Conservation (phyloP, 2,888 invertebrate species). For the Oligia fasciuncula region DNA sequence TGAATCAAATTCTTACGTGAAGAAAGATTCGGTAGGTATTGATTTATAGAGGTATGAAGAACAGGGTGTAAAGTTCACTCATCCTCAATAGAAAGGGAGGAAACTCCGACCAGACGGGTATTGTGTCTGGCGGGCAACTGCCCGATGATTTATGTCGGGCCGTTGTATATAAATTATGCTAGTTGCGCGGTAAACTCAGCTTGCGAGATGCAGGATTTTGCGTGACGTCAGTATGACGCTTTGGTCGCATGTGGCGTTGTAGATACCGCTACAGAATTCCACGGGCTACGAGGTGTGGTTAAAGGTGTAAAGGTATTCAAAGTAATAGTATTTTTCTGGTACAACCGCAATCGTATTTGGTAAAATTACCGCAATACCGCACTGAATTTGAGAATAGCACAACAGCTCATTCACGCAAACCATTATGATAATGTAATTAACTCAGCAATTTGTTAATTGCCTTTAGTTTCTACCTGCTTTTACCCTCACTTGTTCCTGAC, state of each 20-base stretch:
- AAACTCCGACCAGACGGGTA: too few species aligned
- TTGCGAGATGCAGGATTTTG: neutral
- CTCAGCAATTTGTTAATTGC: slow-evolving; percentile 45
- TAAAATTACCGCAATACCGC: slow-evolving; percentile 1
- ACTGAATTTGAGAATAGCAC: slow-evolving; percentile 5
- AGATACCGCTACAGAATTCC: too few species aligned
- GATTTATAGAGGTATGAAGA: neutral
- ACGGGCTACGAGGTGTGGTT: neutral
- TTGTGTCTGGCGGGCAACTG: too few species aligned
- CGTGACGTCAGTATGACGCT: too few species aligned
- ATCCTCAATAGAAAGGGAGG: too few species aligned
- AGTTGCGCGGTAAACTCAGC: too few species aligned
- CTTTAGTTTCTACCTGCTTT: slow-evolving; percentile 18
- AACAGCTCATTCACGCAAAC: slow-evolving; percentile 27
- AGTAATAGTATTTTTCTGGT: neutral
- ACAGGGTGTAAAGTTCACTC: too few species aligned
- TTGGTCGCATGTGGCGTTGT: too few species aligned
- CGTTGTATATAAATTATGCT: too few species aligned
- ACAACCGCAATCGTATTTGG: neutral
- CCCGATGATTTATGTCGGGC: too few species aligned
- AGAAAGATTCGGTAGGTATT: slow-evolving; percentile 18
- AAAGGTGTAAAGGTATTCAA: neutral
- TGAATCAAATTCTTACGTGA: slow-evolving; percentile 13
- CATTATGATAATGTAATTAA: slow-evolving; percentile 56
- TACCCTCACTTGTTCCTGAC: slow-evolving; percentile 25